Percentiles rank a stretch among this genome's conserved stretches.
These are phyloP conservation scores for Phortica magna DNA, from an alignment of 2,888 invertebrate species.

Conservation along the genomic window DNA sequence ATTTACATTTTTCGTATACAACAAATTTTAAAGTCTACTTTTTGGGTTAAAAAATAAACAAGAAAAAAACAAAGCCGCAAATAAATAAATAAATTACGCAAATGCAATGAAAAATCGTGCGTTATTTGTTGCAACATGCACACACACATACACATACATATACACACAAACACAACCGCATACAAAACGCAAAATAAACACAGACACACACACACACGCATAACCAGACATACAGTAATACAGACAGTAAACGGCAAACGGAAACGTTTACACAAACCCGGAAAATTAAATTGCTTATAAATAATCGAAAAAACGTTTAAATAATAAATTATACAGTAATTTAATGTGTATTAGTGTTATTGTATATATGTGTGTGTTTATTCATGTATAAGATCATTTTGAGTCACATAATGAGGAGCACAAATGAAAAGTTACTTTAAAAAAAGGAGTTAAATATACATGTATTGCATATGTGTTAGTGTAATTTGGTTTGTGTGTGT, in stretches of 20 bases:
- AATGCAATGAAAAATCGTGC: slow-evolving; percentile 40
- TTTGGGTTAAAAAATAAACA: slow-evolving; percentile 30
- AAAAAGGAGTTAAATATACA: too few species aligned
- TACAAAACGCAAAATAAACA: slow-evolving; percentile 12
- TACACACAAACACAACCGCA: slow-evolving; percentile 50
- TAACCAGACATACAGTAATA: slow-evolving; percentile 30
- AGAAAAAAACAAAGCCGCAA: slow-evolving; percentile 17
- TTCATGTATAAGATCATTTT: neutral
- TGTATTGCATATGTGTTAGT: too few species aligned
- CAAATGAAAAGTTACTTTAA: too few species aligned
- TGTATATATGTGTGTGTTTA: neutral
- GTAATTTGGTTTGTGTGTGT: too few species aligned
- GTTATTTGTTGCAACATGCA: slow-evolving; percentile 73
- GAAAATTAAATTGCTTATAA: slow-evolving; percentile 32
- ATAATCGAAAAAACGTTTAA: slow-evolving; percentile 16
- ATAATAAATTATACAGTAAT: slow-evolving; percentile 22
- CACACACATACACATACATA: slow-evolving; percentile 45
- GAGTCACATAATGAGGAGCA: neutral
- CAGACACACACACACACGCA: slow-evolving; percentile 37
- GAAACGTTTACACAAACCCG: slow-evolving; percentile 34
- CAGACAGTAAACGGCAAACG: slow-evolving; percentile 31
- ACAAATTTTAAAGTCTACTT: slow-evolving; percentile 2
- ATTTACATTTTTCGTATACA: neutral
- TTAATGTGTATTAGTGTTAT: neutral
- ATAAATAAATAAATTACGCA: slow-evolving; percentile 33